phyloP scores from a whole-genome alignment of 2,113 vertebrate species.

The Cyprinus carpio region DNA sequence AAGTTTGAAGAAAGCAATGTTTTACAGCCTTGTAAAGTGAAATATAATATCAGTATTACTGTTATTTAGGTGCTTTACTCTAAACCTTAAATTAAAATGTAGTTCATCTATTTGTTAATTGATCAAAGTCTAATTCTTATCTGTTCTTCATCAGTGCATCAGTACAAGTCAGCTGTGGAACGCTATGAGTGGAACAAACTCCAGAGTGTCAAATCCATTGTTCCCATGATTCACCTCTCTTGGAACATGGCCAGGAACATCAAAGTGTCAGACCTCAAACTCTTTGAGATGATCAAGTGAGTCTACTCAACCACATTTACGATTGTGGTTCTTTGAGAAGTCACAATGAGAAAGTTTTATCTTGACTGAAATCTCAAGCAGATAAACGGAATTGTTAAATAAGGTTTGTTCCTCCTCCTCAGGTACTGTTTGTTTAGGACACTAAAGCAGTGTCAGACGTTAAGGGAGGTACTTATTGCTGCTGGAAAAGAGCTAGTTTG shows the following conservation, averaged over 20 bases:
- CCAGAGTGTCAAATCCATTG: constrained; percentile 97
- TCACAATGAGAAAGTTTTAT: neutral
- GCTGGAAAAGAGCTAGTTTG: constrained; percentile 89
- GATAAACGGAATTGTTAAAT: neutral
- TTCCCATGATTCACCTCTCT: constrained; percentile 99
- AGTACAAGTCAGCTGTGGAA: constrained; percentile 97
- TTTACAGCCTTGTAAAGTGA: neutral
- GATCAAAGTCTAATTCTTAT: neutral
- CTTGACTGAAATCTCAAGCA: neutral
- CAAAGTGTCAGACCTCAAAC: constrained; percentile 99
- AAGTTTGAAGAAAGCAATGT: neutral
- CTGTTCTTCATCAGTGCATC: constrained; percentile 79
- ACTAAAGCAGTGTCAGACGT: constrained; percentile 93
- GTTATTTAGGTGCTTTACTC: no score
- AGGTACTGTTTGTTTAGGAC: constrained; percentile 98
- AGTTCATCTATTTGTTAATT: constrained; percentile 5
- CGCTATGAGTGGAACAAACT: constrained; percentile 99
- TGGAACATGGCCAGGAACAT: constrained; percentile 99
- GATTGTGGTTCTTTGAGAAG: neutral
- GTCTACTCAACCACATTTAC: constrained; percentile 58
- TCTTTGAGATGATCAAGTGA: constrained; percentile 99
- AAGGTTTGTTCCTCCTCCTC: constrained; percentile 32
- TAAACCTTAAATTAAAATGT: neutral
- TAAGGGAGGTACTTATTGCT: constrained; percentile 88
- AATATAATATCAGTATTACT: no score